phyloP scores from a whole-genome alignment of 1,140 invertebrate species.

The Penaeus chinensis region DNA sequence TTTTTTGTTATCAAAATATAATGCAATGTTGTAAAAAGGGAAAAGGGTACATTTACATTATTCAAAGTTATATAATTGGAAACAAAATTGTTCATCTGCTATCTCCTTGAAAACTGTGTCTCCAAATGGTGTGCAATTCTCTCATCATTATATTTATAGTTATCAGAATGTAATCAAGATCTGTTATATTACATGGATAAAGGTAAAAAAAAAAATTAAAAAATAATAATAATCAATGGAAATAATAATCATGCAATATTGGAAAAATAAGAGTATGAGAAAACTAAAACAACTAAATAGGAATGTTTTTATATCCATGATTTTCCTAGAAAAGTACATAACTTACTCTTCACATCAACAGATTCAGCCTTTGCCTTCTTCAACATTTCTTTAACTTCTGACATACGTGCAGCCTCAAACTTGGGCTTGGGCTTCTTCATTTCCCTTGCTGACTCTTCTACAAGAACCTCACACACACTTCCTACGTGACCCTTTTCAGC shows the following conservation, averaged over 20 bases:
- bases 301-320: no score
- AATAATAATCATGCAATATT: background rate
- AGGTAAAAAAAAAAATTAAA: background rate
- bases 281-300: no score
- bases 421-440: slow-evolving; percentile 46
- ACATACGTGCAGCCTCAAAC: slow-evolving; percentile 45
- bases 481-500: slow-evolving; percentile 59
- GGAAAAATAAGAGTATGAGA: background rate
- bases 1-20: background rate
- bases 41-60: no score
- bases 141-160: no score
- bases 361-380: slow-evolving; percentile 56
- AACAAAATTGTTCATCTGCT: no score
- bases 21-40: no score
- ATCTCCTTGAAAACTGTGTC: no score
- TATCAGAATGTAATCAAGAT: no score
- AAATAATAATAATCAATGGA: background rate
- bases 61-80: no score
- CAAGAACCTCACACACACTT: slow-evolving; percentile 59
- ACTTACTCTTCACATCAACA: slow-evolving; percentile 63
- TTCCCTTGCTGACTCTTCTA: slow-evolving; percentile 57
- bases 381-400: slow-evolving; percentile 56
- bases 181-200: background rate
- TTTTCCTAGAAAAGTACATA: background rate
- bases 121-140: no score